Conservation (phyloP, 2,797 vertebrate species). For the Acipenser ruthenus region DNA sequence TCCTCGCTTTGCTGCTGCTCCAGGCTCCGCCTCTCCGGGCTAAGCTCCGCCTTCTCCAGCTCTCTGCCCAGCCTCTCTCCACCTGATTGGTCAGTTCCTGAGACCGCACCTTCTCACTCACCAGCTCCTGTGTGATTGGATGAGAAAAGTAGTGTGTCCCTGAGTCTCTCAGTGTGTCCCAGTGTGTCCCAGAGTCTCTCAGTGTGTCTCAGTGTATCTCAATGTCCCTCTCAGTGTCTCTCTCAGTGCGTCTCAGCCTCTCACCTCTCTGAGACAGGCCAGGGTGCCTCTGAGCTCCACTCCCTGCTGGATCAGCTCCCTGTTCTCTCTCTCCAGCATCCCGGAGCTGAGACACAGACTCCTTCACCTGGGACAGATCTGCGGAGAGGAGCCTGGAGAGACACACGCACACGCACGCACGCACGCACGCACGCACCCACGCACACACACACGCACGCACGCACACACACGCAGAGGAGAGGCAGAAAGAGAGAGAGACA, state of each 20-base stretch:
- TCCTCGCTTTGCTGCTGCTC: constrained; percentile 34
- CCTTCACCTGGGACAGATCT: constrained; percentile 55
- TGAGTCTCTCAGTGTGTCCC: constrained; percentile 1
- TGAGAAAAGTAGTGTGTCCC: neutral
- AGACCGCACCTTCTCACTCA: constrained; percentile 41
- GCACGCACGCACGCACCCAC: too few species aligned
- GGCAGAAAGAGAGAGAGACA: too few species aligned
- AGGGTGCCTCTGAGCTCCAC: constrained; percentile 47
- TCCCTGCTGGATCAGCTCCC: constrained; percentile 39
- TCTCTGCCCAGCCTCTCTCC: constrained; percentile 38
- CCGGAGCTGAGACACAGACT: constrained; percentile 49
- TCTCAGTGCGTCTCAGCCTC: too few species aligned
- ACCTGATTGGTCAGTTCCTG: constrained; percentile 54
- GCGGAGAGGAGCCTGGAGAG: constrained; percentile 44
- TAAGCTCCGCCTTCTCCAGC: constrained; percentile 40
- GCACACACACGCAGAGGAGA: too few species aligned
- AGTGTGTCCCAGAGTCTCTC: neutral
- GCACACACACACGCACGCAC: too few species aligned
- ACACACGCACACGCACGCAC: neutral
- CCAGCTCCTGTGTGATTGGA: constrained; percentile 41
- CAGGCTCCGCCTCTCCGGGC: constrained; percentile 23
- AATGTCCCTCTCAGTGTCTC: neutral
- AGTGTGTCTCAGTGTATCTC: too few species aligned
- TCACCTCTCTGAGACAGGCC: constrained; percentile 56
- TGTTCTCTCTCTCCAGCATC: constrained; percentile 56